These are phyloP conservation scores for Herpetotheres cachinnans DNA, from an alignment of 2,113 vertebrate species.

Conservation along the genomic window DNA sequence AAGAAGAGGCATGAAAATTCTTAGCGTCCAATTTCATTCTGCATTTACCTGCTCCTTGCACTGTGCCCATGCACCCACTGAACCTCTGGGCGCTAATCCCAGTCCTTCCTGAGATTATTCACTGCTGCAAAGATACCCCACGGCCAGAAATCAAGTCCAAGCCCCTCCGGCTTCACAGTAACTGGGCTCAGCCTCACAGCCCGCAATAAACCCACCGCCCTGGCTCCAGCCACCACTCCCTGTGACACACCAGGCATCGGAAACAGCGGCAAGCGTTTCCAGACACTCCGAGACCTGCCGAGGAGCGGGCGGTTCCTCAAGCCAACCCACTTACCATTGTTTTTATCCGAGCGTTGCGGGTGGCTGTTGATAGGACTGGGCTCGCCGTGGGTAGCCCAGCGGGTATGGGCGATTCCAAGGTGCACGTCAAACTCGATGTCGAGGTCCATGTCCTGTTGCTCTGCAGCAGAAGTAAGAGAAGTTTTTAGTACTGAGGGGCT, in stretches of 20 bases:
- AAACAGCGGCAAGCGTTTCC: not conserved
- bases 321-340: conserved; percentile 78
- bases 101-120: not conserved
- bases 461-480: conserved; percentile 58
- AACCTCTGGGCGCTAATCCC: not conserved
- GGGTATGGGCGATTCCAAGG: conserved; percentile 94
- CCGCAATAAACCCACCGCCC: not conserved
- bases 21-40: not conserved
- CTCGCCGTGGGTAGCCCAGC: conserved; percentile 95
- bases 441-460: conserved; percentile 91
- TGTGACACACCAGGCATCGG: fast-evolving
- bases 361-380: conserved; percentile 95
- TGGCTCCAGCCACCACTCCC: not conserved
- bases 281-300: no score
- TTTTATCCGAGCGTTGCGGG: conserved; percentile 94
- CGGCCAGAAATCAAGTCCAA: fast-evolving
- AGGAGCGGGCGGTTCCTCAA: fast-evolving
- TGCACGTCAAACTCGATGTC: conserved; percentile 96
- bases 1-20: fast-evolving
- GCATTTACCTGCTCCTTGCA: not conserved
- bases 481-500: not conserved
- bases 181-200: fast-evolving
- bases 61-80: fast-evolving
- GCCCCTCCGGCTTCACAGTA: fast-evolving
- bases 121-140: fast-evolving